Conservation (phyloP, 2,888 invertebrate species). For the Cremastinae sp. region DNA sequence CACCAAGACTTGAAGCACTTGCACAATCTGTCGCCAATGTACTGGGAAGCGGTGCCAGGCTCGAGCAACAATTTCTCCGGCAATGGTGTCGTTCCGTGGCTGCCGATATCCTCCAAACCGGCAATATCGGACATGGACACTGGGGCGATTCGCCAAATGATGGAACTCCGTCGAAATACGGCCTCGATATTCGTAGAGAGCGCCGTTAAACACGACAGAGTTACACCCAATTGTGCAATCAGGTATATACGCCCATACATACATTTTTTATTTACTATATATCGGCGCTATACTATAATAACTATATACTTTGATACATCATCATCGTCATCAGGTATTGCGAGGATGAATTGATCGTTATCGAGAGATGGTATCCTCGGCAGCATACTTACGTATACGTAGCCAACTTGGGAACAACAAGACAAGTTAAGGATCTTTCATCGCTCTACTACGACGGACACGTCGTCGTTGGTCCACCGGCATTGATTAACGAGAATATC, state of each 20-base stretch:
- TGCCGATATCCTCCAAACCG: constrained; percentile 81
- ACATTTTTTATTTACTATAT: neutral
- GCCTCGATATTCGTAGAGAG: constrained; percentile 89
- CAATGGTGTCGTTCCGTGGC: constrained; percentile 84
- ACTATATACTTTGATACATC: neutral
- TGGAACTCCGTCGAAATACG: constrained; percentile 83
- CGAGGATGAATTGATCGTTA: constrained; percentile 84
- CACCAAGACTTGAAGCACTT: constrained; percentile 81
- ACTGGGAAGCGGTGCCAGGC: constrained; percentile 81
- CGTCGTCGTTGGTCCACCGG: constrained; percentile 82
- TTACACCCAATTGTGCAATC: constrained; percentile 86
- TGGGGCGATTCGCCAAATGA: constrained; percentile 83
- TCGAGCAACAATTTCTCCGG: constrained; percentile 80
- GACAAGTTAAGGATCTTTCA: constrained; percentile 87
- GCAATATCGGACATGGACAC: constrained; percentile 79
- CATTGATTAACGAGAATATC: constrained; percentile 79
- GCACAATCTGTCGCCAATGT: constrained; percentile 88
- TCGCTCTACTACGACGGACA: constrained; percentile 89
- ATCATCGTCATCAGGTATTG: constrained; percentile 80
- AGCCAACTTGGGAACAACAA: constrained; percentile 85
- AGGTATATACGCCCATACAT: constrained; percentile 73
- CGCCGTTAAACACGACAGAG: constrained; percentile 85
- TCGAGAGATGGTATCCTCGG: constrained; percentile 90
- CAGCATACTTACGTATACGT: constrained; percentile 89
- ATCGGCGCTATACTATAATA: too few species aligned